Percentiles rank a stretch among this genome's conserved stretches.
Conservation (phyloP, 2,888 invertebrate genomes). For the Phoronis australis region DNA sequence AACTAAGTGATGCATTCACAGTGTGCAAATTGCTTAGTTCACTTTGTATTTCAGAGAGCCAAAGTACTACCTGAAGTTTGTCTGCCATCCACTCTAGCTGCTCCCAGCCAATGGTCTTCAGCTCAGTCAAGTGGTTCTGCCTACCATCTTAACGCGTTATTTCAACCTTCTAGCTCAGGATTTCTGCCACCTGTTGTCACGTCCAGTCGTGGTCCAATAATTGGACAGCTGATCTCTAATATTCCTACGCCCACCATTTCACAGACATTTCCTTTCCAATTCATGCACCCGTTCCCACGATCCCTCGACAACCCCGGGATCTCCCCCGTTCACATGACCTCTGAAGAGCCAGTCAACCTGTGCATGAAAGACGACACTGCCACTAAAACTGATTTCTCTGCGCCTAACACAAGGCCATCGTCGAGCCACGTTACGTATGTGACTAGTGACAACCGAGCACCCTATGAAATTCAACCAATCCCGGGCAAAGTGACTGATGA, state of each 20-base stretch:
- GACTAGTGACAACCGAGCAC: conserved; percentile 6
- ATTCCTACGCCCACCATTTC: background rate
- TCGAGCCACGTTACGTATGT: conserved; percentile 7
- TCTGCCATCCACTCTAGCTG: too few species aligned
- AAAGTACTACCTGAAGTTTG: too few species aligned
- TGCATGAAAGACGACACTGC: background rate
- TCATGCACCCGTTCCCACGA: background rate
- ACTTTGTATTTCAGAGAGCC: too few species aligned
- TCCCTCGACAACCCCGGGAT: background rate
- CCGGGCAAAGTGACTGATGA: conserved; percentile 9
- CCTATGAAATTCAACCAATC: conserved; percentile 14
- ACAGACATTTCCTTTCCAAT: background rate
- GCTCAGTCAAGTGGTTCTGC: background rate
- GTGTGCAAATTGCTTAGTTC: too few species aligned
- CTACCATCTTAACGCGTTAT: background rate
- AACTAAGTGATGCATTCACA: too few species aligned
- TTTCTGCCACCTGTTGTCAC: background rate
- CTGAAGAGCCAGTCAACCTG: background rate
- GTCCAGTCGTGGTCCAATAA: conserved; percentile 29
- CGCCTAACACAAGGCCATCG: background rate
- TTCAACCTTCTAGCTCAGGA: background rate
- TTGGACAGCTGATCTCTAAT: conserved; percentile 34
- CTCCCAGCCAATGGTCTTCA: too few species aligned
- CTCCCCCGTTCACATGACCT: background rate
- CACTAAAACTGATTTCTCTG: background rate